Evolutionary conservation across 2,888 invertebrate genomes (phyloP).

Genomic region (Tiphia femorata): DNA sequence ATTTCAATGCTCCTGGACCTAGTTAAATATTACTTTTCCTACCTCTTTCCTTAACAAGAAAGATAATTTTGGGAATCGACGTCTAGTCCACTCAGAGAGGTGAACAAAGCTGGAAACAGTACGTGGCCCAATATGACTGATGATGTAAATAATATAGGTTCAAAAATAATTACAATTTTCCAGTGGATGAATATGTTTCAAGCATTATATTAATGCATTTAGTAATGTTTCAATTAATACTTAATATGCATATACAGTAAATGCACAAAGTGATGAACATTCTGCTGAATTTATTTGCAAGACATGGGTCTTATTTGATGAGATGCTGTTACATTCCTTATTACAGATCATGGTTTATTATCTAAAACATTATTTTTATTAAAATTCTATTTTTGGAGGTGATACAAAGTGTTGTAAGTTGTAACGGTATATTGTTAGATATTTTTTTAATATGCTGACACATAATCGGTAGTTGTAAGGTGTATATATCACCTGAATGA

Average conservation of each 20-base stretch:
- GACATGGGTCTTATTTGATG: slow-evolving; percentile 34
- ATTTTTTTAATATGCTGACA: slow-evolving; percentile 56
- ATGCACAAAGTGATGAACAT: slow-evolving; percentile 14
- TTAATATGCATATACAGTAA: slow-evolving; percentile 5
- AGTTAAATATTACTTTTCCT: slow-evolving; percentile 55
- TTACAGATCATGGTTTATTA: slow-evolving; percentile 30
- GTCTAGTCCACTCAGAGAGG: slow-evolving; percentile 47
- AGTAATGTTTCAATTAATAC: slow-evolving; percentile 30
- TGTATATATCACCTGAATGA: slow-evolving; percentile 20
- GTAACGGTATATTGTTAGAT: slow-evolving; percentile 64
- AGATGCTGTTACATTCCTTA: slow-evolving; percentile 48
- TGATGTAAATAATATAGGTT: slow-evolving; percentile 16
- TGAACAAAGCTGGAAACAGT: slow-evolving; percentile 19
- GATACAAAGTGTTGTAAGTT: slow-evolving; percentile 53
- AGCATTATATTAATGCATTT: slow-evolving; percentile 28
- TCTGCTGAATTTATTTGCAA: slow-evolving; percentile 18
- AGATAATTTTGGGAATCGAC: slow-evolving; percentile 34
- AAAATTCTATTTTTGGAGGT: slow-evolving; percentile 51
- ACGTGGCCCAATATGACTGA: slow-evolving; percentile 14
- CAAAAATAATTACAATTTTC: not conserved
- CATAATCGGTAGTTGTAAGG: slow-evolving; percentile 42
- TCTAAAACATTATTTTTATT: slow-evolving; percentile 36
- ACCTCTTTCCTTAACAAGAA: slow-evolving; percentile 32
- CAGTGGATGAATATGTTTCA: slow-evolving; percentile 1
- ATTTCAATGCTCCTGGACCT: slow-evolving; percentile 65